Base-by-base conservation (phyloP, 2,888 invertebrate species). In the Endomychus coccineus region DNA sequence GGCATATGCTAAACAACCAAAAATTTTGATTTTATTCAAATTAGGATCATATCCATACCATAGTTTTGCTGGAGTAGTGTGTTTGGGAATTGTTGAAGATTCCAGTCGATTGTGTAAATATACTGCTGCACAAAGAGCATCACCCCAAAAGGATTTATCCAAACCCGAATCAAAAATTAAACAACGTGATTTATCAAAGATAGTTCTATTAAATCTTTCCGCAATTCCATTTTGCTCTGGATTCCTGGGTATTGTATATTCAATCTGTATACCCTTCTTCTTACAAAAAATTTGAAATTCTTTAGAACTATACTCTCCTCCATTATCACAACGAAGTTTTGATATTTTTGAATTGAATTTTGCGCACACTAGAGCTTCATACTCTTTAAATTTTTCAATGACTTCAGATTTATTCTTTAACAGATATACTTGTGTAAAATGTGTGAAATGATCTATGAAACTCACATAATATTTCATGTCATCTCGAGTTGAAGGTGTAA, bases 361-460 rank as follows among this genome's bases (percentile, higher is more conserved):
- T 2, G 27, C 27, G 10, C 27, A 16, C 6, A 25, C 35, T 23
- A 42, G 19, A 4, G 22, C 33, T 11, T 44, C 34, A 38, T 44
- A 52, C 27, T 39, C 40, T 33, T 43, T 43, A 28, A 53, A 48
- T 23, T 49, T 48, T 19, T 36, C 27, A 13, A 32, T 32, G n/a
- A n/a, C n/a, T n/a, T n/a, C n/a, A n/a, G n/a, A n/a, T n/a, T n/a
- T n/a, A n/a, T n/a, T n/a, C n/a, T n/a, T n/a, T n/a, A n/a, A n/a
- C n/a, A n/a, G n/a, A n/a, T n/a, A n/a, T n/a, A n/a, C n/a, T n/a
- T n/a, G n/a, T n/a, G n/a, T n/a, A n/a, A n/a, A n/a, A n/a, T n/a
- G n/a, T 4, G 45, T 39, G 38, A 39, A 50, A 33, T 52, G 49
- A 41, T 53, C 49, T 15, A 45, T 42, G 28, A 51, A 48, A 6